A percentile compares a stretch with the other conserved stretches of the same genome.
These are phyloP conservation scores for Diploptera punctata DNA, from an alignment of 2,888 invertebrate species.

Conservation along the genomic window DNA sequence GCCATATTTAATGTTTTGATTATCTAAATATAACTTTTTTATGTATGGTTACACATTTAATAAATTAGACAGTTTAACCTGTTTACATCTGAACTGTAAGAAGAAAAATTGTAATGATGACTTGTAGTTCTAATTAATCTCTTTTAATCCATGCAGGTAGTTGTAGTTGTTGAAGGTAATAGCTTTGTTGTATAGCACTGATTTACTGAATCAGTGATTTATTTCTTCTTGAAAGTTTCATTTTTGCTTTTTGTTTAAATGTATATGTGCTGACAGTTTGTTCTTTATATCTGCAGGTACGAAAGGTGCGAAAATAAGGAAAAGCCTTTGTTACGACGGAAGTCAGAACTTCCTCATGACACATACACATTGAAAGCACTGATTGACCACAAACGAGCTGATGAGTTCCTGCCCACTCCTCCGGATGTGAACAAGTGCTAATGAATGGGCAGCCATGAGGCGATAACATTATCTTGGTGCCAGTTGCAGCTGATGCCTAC, in stretches of 20 bases:
- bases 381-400: slow-evolving; percentile 90
- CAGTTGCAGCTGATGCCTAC: slow-evolving; percentile 14
- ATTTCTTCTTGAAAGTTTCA: neutral
- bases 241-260: neutral
- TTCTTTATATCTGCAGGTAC: slow-evolving; percentile 57
- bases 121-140: too few species aligned
- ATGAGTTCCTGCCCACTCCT: slow-evolving; percentile 86
- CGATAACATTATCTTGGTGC: neutral
- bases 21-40: too few species aligned
- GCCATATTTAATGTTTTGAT: too few species aligned
- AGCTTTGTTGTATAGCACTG: too few species aligned
- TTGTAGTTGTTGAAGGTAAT: too few species aligned
- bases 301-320: slow-evolving; percentile 75
- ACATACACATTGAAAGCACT: slow-evolving; percentile 89
- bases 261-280: too few species aligned
- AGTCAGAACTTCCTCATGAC: slow-evolving; percentile 95
- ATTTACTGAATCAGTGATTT: too few species aligned
- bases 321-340: slow-evolving; percentile 90
- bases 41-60: too few species aligned
- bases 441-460: slow-evolving; percentile 34
- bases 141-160: too few species aligned
- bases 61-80: too few species aligned
- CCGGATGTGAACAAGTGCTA: slow-evolving; percentile 89
- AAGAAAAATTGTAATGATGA: too few species aligned
- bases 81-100: too few species aligned